Base-by-base conservation (phyloP, 2,113 vertebrate genomes). In the Phycodurus eques region DNA sequence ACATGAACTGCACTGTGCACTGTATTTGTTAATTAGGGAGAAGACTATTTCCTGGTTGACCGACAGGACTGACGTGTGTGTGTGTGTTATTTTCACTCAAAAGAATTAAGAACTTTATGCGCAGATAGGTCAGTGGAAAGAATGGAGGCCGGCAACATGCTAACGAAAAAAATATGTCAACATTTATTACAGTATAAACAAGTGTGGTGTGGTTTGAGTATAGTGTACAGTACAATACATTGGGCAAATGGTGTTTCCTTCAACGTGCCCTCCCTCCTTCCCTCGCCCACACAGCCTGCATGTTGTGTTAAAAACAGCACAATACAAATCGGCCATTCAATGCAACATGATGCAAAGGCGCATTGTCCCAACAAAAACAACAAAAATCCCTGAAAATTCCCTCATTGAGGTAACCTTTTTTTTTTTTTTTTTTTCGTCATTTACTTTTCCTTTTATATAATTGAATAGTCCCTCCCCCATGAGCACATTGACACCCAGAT, bases 171-270 rank as follows among this genome's bases (percentile, higher is more conserved):
- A 98, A 98, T 98, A 98, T 94, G 96, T 96, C 92, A 90, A 92
- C 92, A 93, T 99, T 99, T 99, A 98, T 99, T 96, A 95, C 92
- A 89, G 96, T 99, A 98, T 95, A 98, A 98, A 98, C 96, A 96
- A 93, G 94, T 96, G 92, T 95, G 91, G 93, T 95, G 93, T 95
- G 92, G 92, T 94, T 94, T 96, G 90, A 93, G 94, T 92, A 93
- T 85, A 93, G 88, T 93, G 86, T 94, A 93, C 93, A 93, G 86
- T 94, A 93, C 93, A 92, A 91, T 92, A 90, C 89, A 92, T 91
- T 91, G 90, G 92, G 94, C 94, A 94, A 95, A 92, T 94, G 77
- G 66, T 76, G 86, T 93, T 94, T 95, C 94, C 94, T 96, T 98
- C 95, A 95, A 33, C 31, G 59, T 60, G 59, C 6, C 31, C 31